Conservation (phyloP, 2,797 vertebrate genomes). For the Sebastes vulpes region DNA sequence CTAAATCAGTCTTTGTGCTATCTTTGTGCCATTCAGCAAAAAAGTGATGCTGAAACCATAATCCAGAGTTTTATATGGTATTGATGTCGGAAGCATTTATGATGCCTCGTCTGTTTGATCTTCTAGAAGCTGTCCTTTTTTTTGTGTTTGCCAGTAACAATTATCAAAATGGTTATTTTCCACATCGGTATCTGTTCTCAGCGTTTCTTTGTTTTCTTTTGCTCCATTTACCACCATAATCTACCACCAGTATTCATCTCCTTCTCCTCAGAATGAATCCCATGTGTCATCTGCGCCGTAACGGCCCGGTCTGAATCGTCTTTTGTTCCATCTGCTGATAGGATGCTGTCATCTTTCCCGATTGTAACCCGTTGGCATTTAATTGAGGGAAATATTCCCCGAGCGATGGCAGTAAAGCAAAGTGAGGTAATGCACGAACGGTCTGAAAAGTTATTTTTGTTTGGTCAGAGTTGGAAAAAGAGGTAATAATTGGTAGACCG, state of each 20-base stretch:
- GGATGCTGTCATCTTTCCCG: slow-evolving; percentile 4
- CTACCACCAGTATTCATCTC: slow-evolving; percentile 10
- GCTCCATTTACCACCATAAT: slow-evolving; percentile 4
- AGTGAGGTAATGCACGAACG: slow-evolving; percentile 2
- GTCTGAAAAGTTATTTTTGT: not conserved
- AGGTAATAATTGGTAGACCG: not conserved
- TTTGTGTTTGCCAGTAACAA: not conserved
- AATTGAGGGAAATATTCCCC: slow-evolving; percentile 9
- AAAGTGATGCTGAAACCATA: not conserved
- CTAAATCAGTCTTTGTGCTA: slow-evolving; percentile 45
- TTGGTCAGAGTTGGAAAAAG: not conserved
- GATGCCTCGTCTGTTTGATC: not conserved
- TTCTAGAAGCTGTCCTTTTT: not conserved
- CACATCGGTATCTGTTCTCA: not conserved
- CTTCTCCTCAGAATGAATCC: slow-evolving; percentile 29
- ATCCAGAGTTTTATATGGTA: not conserved
- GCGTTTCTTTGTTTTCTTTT: slow-evolving; percentile 9
- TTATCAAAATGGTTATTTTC: not conserved
- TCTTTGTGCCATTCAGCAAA: slow-evolving; percentile 9
- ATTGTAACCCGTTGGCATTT: slow-evolving; percentile 16
- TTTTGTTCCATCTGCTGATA: slow-evolving; percentile 53
- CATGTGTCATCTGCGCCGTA: slow-evolving; percentile 22
- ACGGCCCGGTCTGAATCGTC: not conserved
- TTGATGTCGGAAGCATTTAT: not conserved
- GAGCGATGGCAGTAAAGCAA: not conserved